Evolutionary conservation across 2,888 invertebrate genomes (phyloP).

Genomic region (Thysanoteuthis rhombus): DNA sequence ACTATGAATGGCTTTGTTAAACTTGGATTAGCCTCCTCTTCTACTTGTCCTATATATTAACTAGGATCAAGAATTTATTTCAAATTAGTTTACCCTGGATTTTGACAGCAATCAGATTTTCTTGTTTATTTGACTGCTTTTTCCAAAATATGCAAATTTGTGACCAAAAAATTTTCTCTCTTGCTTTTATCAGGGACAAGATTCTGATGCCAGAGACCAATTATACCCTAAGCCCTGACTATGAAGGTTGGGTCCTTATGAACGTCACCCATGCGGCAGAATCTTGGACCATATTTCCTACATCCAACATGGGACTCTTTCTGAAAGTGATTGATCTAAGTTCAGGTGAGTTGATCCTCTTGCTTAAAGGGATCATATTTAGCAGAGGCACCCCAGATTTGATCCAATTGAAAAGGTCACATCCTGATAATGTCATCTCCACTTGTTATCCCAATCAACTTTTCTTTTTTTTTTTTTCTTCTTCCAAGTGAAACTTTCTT

Average conservation of each 20-base stretch:
- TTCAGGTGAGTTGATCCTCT: neutral
- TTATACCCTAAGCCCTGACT: conserved; percentile 69
- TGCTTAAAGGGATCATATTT: neutral
- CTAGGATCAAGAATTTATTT: too few relatives aligned
- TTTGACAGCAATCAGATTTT: neutral
- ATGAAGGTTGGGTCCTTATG: conserved; percentile 87
- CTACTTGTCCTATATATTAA: too few relatives aligned
- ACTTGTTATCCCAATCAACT: too few relatives aligned
- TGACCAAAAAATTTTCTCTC: neutral
- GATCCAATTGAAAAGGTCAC: too few relatives aligned
- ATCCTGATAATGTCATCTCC: too few relatives aligned
- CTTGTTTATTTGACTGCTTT: neutral
- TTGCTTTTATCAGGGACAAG: conserved; percentile 53
- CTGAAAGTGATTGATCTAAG: conserved; percentile 49
- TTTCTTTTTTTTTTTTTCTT: too few relatives aligned
- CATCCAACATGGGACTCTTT: conserved; percentile 82
- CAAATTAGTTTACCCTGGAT: too few relatives aligned
- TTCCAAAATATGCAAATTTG: neutral
- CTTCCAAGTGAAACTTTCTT: too few relatives aligned
- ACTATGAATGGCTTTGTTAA: too few relatives aligned
- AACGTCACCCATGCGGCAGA: conserved; percentile 83
- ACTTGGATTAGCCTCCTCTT: too few relatives aligned
- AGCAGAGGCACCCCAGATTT: too few relatives aligned
- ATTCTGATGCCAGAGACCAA: conserved; percentile 49
- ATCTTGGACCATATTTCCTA: conserved; percentile 82